Percentiles rank a stretch among this genome's conserved stretches.
These are phyloP conservation scores for Bradypus variegatus DNA, from an alignment of 2,797 vertebrate genomes.

Conservation along the genomic window DNA sequence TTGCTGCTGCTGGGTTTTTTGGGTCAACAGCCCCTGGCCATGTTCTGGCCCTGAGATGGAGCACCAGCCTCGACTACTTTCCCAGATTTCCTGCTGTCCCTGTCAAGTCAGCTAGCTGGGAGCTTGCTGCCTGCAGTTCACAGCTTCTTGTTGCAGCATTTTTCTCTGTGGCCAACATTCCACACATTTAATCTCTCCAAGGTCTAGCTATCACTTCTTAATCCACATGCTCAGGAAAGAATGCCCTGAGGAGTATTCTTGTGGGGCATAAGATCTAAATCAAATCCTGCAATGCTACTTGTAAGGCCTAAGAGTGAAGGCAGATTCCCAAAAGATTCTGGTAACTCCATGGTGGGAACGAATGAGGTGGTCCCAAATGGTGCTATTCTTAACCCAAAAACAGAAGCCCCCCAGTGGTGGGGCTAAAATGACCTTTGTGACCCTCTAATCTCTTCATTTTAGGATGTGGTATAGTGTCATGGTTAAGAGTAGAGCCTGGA, in stretches of 20 bases:
- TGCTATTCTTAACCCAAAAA: not conserved
- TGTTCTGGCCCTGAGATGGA: not conserved
- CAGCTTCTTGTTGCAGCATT: not conserved
- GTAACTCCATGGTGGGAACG: not conserved
- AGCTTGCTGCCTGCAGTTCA: not conserved
- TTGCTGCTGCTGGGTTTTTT: not conserved
- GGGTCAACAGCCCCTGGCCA: not conserved
- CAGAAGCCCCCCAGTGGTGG: not conserved
- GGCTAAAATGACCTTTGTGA: not conserved
- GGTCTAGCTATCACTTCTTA: constrained; percentile 16
- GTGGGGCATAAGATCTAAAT: not conserved
- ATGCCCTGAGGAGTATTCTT: not conserved
- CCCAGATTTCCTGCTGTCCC: not conserved
- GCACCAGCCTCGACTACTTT: not conserved
- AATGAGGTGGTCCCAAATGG: not conserved
- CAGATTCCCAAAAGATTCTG: not conserved
- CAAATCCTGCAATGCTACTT: not conserved
- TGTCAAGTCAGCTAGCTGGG: not conserved
- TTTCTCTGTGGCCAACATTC: constrained; percentile 18
- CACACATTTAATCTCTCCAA: not conserved
- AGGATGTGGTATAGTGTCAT: not conserved
- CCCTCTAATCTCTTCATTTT: not conserved
- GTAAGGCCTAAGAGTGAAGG: not conserved
- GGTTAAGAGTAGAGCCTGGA: not conserved
- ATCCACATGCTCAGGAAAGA: constrained; percentile 34